Base-by-base conservation (phyloP, 2,113 vertebrate genomes). In the Triplophysa dalaica region DNA sequence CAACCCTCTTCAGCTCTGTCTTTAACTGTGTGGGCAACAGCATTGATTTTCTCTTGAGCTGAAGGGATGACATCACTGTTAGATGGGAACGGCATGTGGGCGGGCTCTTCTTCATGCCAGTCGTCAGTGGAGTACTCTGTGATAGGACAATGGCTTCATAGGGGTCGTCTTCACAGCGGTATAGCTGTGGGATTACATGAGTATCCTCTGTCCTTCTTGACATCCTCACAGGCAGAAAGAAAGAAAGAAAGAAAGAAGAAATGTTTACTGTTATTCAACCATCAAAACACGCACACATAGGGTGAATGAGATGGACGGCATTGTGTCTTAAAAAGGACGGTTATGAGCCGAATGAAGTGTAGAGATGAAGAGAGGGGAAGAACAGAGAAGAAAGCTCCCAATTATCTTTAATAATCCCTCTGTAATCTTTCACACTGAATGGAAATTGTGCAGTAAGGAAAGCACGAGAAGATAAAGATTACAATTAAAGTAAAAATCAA, bases 51-150 rank as follows among this genome's bases (percentile, higher is more conserved):
- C 77, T 82, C 82, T 77, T 56, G 33, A 73, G 73, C 77, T 65
- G 58, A 70, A 85, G 70, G 54, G 82, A 81, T 86, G 85, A 86
- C 85, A 82, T 83, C 85, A 83, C 72, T 62, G 50, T 75, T 70
- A 60, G 62, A 75, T 63, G 50, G 69, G 64, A 48, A 33, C 68
- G 62, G 63, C 45, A 43, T 75, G 82, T 82, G 80, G 73, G 85
- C 14, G 77, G 69, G 64, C 33, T 79, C 75, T 68, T 81, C 75
- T 65, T 54, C 72, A 76, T 83, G 79, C 85, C 82, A 75, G 70
- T 89, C 85, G 83, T 81, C 61, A 64, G 45, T 58, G 19, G 38
- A 21, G 16, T 38, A 77, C 21, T 68, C 21, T 45, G 72, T 73
- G 86, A 88, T 82, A 76, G 80, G 83, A 66, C 70, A 38, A 26